These are phyloP conservation scores for Athalia circularis DNA, from an alignment of 2,888 invertebrate genomes.

Conservation along the genomic window DNA sequence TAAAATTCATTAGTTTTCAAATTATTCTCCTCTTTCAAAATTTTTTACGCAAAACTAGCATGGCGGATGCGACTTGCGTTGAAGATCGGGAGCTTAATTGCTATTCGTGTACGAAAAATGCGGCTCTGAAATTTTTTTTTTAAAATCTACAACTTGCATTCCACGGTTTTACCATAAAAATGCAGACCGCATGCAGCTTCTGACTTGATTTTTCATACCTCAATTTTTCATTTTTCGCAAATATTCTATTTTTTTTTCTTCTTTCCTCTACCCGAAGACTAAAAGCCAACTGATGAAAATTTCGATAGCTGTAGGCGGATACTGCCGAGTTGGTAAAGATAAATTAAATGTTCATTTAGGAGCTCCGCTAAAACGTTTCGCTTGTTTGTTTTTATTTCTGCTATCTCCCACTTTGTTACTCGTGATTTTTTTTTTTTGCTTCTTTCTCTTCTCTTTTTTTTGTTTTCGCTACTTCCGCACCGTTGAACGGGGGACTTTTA, in stretches of 20 bases:
- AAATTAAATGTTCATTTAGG: slow-evolving; percentile 13
- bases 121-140: too few species aligned
- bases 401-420: neutral
- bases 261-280: neutral
- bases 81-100: neutral
- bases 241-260: too few species aligned
- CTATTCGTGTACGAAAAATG: neutral
- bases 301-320: neutral
- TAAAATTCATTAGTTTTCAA: neutral
- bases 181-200: too few species aligned
- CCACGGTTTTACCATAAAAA: too few species aligned
- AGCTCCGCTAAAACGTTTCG: slow-evolving; percentile 1
- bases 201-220: too few species aligned
- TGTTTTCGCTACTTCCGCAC: neutral
- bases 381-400: neutral
- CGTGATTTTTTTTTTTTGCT: neutral
- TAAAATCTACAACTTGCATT: too few species aligned
- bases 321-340: neutral
- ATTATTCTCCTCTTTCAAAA: neutral
- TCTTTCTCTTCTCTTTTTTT: neutral
- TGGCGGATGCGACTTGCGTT: neutral
- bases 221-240: too few species aligned
- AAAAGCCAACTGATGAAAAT: neutral
- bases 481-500: too few species aligned
- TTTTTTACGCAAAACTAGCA: neutral